A percentile compares a stretch with the other conserved stretches of the same genome.
Evolutionary conservation across 2,797 vertebrate genomes (phyloP).

Genomic region (Hippopotamyrus pictus): DNA sequence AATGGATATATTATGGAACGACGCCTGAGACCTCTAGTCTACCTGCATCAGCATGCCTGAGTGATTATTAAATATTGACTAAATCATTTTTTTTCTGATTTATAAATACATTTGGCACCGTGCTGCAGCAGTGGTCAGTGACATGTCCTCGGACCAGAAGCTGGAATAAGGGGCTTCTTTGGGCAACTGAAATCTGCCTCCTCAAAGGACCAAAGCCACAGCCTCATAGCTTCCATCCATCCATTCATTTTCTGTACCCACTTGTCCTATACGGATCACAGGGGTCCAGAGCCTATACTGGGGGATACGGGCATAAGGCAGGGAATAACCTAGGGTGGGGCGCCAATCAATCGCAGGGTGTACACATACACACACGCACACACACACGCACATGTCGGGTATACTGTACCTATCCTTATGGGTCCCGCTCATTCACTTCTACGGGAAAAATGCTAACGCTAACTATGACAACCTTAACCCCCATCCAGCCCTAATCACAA

Average conservation of each 20-base stretch:
- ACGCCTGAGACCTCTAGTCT: not conserved
- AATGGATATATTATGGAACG: conserved; percentile 25
- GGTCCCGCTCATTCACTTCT: too few species aligned
- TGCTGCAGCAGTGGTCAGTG: conserved; percentile 6
- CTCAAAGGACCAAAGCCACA: not conserved
- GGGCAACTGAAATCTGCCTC: not conserved
- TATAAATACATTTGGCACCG: conserved; percentile 23
- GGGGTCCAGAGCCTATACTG: not conserved
- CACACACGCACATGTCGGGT: too few species aligned
- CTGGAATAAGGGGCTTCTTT: conserved; percentile 7
- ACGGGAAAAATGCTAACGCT: too few species aligned
- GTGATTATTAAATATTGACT: conserved; percentile 30
- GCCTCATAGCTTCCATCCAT: not conserved
- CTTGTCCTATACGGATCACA: not conserved
- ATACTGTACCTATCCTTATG: too few species aligned
- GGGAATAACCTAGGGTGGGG: not conserved
- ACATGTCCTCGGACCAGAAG: not conserved
- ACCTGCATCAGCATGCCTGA: conserved; percentile 23
- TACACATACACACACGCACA: not conserved
- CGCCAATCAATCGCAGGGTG: not conserved
- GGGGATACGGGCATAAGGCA: not conserved
- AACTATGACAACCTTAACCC: too few species aligned
- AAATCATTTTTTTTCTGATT: conserved; percentile 21
- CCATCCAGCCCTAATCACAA: too few species aligned
- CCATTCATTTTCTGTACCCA: not conserved